A percentile compares a stretch with the other conserved stretches of the same genome.
These are phyloP conservation scores for Macrotrachela quadricornifera DNA, from an alignment of 1,140 invertebrate genomes.

Conservation along the genomic window DNA sequence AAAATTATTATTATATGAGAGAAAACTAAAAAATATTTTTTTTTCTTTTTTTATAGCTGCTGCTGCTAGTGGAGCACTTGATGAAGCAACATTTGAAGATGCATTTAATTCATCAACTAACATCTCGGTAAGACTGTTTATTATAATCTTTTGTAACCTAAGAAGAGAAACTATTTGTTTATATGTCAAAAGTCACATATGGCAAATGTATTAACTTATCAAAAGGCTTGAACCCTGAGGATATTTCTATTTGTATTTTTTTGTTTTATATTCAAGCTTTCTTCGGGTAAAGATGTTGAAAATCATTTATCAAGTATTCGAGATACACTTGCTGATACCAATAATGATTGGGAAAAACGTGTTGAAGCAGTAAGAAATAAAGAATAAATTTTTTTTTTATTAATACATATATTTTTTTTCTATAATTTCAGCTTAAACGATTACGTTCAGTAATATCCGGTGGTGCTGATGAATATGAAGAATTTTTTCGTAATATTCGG, in stretches of 20 bases:
- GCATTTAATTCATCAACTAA: no score
- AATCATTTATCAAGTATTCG: slow-evolving; percentile 54
- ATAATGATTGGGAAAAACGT: slow-evolving; percentile 73
- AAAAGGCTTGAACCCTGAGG: no score
- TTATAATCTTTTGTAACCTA: no score
- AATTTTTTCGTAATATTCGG: slow-evolving; percentile 55
- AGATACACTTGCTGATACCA: slow-evolving; percentile 51
- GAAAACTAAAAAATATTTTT: no score
- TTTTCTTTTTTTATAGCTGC: no score
- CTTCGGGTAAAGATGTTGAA: slow-evolving; percentile 57
- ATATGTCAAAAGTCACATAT: no score
- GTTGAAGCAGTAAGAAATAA: slow-evolving; percentile 55
- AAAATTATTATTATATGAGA: no score
- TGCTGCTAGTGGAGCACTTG: no score
- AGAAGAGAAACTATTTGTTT: no score
- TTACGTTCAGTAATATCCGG: slow-evolving; percentile 47
- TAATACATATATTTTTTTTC: background rate
- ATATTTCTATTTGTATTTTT: background rate
- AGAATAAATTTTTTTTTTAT: background rate
- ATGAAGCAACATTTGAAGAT: no score
- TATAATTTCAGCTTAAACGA: slow-evolving; percentile 47
- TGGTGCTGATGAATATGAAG: slow-evolving; percentile 51
- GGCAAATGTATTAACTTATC: no score
- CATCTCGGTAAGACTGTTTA: no score
- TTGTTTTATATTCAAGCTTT: slow-evolving; percentile 35